A percentile compares a stretch with the other conserved stretches of the same genome.
Conservation (phyloP, 2,888 invertebrate genomes). For the Biston stratarius region DNA sequence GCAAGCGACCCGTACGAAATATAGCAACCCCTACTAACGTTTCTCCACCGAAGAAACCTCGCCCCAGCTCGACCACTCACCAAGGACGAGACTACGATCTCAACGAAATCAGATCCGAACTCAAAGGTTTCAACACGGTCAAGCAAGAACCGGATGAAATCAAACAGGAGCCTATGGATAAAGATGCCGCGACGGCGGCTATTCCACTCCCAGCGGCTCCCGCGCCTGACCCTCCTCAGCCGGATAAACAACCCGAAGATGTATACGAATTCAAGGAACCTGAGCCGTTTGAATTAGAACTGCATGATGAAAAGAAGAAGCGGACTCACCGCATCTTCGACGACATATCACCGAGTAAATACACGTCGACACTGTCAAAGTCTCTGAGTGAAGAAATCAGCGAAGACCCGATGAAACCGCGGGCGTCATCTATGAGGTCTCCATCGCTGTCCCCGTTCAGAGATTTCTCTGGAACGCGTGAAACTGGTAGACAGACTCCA, state of each 20-base stretch:
- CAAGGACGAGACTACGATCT: constrained; percentile 91
- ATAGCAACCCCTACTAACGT: constrained; percentile 67
- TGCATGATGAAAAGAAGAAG: constrained; percentile 86
- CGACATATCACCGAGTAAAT: constrained; percentile 82
- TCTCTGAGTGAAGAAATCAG: constrained; percentile 86
- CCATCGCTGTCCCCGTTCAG: constrained; percentile 80
- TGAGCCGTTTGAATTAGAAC: constrained; percentile 94
- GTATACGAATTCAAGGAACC: constrained; percentile 96
- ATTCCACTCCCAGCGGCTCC: constrained; percentile 48
- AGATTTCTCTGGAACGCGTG: constrained; percentile 80
- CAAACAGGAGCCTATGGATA: constrained; percentile 68
- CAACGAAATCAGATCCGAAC: constrained; percentile 93
- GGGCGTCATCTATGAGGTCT: constrained; percentile 68
- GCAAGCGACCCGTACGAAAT: constrained; percentile 73
- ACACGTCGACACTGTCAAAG: constrained; percentile 77
- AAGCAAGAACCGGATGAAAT: constrained; percentile 78
- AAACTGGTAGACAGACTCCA: constrained; percentile 87
- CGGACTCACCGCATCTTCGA: constrained; percentile 82
- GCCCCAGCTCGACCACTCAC: constrained; percentile 61
- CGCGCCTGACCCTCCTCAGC: constrained; percentile 58
- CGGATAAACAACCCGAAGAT: constrained; percentile 86
- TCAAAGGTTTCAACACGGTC: constrained; percentile 90
- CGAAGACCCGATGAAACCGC: constrained; percentile 70
- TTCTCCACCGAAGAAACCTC: constrained; percentile 73
- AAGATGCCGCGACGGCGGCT: constrained; percentile 53